Percentiles rank a stretch among this genome's conserved stretches.
These are phyloP conservation scores for Pammene fasciana DNA, from an alignment of 2,888 invertebrate genomes.

Conservation along the genomic window DNA sequence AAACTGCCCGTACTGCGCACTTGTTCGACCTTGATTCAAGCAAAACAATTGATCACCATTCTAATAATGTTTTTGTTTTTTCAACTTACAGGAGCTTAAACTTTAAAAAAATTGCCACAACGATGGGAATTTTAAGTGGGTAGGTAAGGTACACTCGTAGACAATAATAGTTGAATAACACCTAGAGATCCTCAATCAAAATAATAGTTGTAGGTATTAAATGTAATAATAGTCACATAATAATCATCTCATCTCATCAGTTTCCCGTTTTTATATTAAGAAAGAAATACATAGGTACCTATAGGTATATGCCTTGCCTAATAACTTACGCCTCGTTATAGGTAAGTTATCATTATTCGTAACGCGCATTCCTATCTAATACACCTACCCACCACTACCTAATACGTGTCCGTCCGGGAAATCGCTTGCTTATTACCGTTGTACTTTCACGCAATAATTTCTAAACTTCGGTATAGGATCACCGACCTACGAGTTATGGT, in stretches of 20 bases:
- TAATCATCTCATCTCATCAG: not conserved
- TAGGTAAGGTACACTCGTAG: too few relatives aligned
- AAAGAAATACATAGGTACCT: too few relatives aligned
- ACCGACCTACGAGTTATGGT: conserved; percentile 17
- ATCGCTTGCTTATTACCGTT: conserved; percentile 29
- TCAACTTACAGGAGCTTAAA: not conserved
- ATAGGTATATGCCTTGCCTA: too few relatives aligned
- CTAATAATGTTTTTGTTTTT: not conserved
- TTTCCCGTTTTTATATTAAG: not conserved
- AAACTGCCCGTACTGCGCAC: conserved; percentile 1
- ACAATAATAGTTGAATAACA: too few relatives aligned
- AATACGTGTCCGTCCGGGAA: conserved; percentile 38
- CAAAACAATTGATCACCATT: not conserved
- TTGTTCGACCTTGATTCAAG: not conserved
- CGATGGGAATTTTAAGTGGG: not conserved
- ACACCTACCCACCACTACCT: conserved; percentile 22
- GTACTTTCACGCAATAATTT: conserved; percentile 39
- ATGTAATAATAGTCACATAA: too few relatives aligned
- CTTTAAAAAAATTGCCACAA: not conserved
- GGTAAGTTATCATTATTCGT: conserved; percentile 35
- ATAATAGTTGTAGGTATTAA: too few relatives aligned
- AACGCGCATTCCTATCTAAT: conserved; percentile 38
- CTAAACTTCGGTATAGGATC: conserved; percentile 24
- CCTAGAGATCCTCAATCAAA: too few relatives aligned
- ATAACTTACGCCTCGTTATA: not conserved